These are phyloP conservation scores for Solea solea DNA, from an alignment of 2,113 vertebrate species.

Conservation along the genomic window DNA sequence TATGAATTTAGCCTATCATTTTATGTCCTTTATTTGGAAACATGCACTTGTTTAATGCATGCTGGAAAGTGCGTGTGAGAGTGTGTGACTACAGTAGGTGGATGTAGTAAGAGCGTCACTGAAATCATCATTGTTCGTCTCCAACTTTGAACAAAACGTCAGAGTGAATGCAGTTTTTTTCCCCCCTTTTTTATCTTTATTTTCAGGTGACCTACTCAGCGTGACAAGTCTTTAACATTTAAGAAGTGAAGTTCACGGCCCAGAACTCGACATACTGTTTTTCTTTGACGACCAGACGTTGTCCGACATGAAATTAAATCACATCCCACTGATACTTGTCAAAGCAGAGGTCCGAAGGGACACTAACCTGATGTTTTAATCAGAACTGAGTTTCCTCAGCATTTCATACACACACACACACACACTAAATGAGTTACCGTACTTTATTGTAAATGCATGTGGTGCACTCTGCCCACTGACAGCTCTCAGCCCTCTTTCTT, in stretches of 20 bases:
- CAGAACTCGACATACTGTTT: slow-evolving; percentile 13
- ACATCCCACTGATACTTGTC: slow-evolving; percentile 22
- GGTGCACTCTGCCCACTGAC: slow-evolving; percentile 22
- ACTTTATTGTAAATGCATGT: slow-evolving; percentile 26
- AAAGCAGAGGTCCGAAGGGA: slow-evolving; percentile 50
- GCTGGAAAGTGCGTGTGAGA: neutral
- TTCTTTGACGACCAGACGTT: slow-evolving; percentile 1
- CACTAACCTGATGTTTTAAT: slow-evolving; percentile 41
- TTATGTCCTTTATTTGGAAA: neutral
- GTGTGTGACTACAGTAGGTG: neutral
- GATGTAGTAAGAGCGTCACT: slow-evolving; percentile 11
- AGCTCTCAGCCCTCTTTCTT: slow-evolving; percentile 27
- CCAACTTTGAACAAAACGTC: slow-evolving; percentile 8
- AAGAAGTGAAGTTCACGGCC: neutral
- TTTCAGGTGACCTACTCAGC: neutral
- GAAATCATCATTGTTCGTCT: slow-evolving; percentile 24
- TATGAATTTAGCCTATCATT: neutral
- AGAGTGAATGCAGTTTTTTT: slow-evolving; percentile 3
- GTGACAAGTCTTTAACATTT: slow-evolving; percentile 12
- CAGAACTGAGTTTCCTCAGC: slow-evolving; percentile 54
- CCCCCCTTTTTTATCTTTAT: too few relatives aligned
- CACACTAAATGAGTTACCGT: slow-evolving; percentile 30
- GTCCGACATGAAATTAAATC: slow-evolving; percentile 28
- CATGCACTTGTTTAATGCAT: neutral
- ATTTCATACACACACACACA: slow-evolving; percentile 21